These are phyloP conservation scores for Elymnias hypermnestra DNA, from an alignment of 1,140 invertebrate species.

Conservation along the genomic window DNA sequence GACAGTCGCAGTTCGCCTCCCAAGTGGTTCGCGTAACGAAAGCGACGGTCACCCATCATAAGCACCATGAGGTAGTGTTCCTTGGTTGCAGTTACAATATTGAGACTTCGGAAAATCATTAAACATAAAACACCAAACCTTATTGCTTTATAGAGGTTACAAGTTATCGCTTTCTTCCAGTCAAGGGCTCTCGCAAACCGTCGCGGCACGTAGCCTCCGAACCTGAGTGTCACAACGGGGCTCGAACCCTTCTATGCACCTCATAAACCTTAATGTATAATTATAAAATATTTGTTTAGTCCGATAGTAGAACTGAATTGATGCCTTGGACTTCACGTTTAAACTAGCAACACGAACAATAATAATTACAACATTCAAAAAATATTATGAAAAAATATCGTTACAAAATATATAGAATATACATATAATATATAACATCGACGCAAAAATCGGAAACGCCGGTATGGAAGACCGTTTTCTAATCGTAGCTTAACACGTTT, in stretches of 20 bases:
- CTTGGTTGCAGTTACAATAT: slow-evolving; percentile 17
- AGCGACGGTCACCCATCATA: background rate
- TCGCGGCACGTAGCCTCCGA: background rate
- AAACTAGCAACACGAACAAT: slow-evolving; percentile 14
- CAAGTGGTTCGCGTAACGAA: background rate
- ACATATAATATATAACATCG: background rate
- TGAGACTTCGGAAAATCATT: slow-evolving; percentile 3
- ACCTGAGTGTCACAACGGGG: background rate
- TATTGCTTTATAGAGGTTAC: slow-evolving; percentile 21
- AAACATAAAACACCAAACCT: slow-evolving; percentile 15
- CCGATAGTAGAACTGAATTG: too few relatives aligned
- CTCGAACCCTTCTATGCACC: background rate
- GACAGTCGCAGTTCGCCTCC: background rate
- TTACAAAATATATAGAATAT: slow-evolving; percentile 12
- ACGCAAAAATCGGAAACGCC: background rate
- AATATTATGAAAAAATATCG: slow-evolving; percentile 11
- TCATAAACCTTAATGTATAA: slow-evolving; percentile 1
- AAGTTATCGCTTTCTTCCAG: slow-evolving; percentile 8
- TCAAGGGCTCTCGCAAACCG: background rate
- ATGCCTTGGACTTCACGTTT: too few relatives aligned
- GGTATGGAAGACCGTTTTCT: background rate
- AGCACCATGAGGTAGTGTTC: slow-evolving; percentile 25
- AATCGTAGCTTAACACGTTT: background rate
- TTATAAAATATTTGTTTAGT: background rate
- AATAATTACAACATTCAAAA: slow-evolving; percentile 11